Conservation (phyloP, 2,113 vertebrate genomes). For the Lynx canadensis region DNA sequence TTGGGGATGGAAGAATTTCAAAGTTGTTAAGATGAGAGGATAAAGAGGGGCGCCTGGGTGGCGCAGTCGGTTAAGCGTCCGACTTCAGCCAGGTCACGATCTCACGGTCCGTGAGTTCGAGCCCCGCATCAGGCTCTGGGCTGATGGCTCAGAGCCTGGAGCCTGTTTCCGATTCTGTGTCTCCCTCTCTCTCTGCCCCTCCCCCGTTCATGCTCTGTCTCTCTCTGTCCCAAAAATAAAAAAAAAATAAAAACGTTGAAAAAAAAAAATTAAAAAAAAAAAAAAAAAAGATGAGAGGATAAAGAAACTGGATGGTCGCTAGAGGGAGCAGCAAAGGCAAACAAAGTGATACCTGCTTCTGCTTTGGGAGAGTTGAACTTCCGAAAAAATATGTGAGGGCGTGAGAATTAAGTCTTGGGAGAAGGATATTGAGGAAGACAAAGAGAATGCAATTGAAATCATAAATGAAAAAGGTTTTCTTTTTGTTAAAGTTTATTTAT, state of each 20-base stretch:
- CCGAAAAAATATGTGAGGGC: not conserved
- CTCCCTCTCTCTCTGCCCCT: too few species aligned
- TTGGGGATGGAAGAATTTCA: not conserved
- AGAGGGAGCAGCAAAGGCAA: constrained; percentile 23
- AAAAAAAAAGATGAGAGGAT: not conserved
- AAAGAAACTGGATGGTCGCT: not conserved
- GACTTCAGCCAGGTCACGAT: too few species aligned
- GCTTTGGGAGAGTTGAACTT: not conserved
- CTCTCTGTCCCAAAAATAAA: too few species aligned
- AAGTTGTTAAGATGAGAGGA: not conserved
- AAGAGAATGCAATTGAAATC: not conserved
- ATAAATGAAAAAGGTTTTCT: not conserved
- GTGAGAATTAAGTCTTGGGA: not conserved
- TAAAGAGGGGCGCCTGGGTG: not conserved
- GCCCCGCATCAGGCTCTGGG: too few species aligned
- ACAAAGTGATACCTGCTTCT: not conserved
- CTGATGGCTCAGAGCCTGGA: too few species aligned
- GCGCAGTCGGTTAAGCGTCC: too few species aligned
- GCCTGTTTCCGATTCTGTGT: too few species aligned
- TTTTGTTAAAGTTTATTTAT: not conserved
- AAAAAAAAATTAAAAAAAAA: too few species aligned
- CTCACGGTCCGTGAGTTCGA: too few species aligned
- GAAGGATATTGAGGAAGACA: not conserved
- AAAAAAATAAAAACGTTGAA: too few species aligned
- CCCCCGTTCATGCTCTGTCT: too few species aligned